These are phyloP conservation scores for Naso thynnoides DNA, from an alignment of 2,797 vertebrate genomes.

Conservation along the genomic window DNA sequence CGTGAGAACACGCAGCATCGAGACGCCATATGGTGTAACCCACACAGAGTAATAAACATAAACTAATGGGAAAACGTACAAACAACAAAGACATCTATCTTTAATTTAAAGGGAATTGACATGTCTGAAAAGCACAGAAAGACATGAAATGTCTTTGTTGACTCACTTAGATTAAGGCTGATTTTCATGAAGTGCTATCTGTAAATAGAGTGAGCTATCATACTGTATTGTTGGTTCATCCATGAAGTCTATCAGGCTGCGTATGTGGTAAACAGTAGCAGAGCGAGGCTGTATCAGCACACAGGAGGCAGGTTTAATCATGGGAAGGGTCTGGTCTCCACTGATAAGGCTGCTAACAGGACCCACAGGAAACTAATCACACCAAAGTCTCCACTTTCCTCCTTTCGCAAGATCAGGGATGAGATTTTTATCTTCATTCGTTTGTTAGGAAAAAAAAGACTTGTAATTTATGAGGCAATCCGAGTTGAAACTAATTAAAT, in stretches of 20 bases:
- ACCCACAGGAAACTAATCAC: constrained; percentile 45
- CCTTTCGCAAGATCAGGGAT: constrained; percentile 42
- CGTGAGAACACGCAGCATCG: constrained; percentile 54
- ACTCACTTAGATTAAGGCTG: neutral
- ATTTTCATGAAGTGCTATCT: constrained; percentile 32
- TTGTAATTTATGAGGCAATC: constrained; percentile 17
- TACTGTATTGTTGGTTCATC: constrained; percentile 1
- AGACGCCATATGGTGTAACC: constrained; percentile 62
- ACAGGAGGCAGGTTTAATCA: constrained; percentile 57
- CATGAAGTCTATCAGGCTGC: constrained; percentile 29
- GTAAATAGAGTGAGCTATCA: constrained; percentile 13
- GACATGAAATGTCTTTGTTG: neutral
- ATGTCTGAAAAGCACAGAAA: neutral
- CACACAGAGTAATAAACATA: constrained; percentile 50
- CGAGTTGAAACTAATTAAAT: constrained; percentile 11
- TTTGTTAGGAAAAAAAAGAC: constrained; percentile 28
- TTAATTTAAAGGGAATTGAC: neutral
- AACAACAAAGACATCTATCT: constrained; percentile 9
- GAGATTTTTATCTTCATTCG: constrained; percentile 42
- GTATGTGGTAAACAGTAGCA: constrained; percentile 14
- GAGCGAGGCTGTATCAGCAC: constrained; percentile 21
- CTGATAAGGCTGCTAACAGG: constrained; percentile 67
- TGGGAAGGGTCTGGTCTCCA: constrained; percentile 58
- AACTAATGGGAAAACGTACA: constrained; percentile 33
- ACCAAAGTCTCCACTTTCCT: constrained; percentile 24